These are phyloP conservation scores for Zaprionus africanus DNA, from an alignment of 1,140 invertebrate genomes.

Conservation along the genomic window DNA sequence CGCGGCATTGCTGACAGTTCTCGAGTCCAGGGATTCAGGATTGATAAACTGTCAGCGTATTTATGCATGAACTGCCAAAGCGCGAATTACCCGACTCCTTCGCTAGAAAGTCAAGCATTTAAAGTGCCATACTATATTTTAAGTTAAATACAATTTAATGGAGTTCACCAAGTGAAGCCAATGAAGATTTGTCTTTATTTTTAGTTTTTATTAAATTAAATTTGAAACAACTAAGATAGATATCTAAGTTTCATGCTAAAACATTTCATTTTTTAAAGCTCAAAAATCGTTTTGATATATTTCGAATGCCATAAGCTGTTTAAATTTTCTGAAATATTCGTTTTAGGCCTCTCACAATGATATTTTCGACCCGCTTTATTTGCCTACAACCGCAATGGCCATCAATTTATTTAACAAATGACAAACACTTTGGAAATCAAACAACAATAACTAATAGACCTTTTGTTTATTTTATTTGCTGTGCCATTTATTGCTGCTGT, in stretches of 20 bases:
- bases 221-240: no score
- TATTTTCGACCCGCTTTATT: slow-evolving; percentile 55
- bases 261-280: no score
- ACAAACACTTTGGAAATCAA: slow-evolving; percentile 79
- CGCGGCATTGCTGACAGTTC: slow-evolving; percentile 28
- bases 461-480: slow-evolving; percentile 64
- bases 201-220: no score
- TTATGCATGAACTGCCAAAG: not conserved
- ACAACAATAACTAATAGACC: slow-evolving; percentile 79
- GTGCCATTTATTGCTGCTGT: slow-evolving; percentile 29
- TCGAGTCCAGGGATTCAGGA: slow-evolving; percentile 14
- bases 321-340: slow-evolving; percentile 15
- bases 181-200: no score
- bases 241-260: no score
- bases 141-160: not conserved
- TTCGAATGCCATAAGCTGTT: not conserved
- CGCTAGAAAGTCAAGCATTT: not conserved
- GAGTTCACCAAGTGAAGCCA: not conserved
- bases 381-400: slow-evolving; percentile 71
- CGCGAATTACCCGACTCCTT: not conserved
- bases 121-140: not conserved
- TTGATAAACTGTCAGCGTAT: slow-evolving; percentile 35
- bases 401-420: slow-evolving; percentile 82
- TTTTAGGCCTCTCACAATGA: slow-evolving; percentile 18
- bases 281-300: no score